Evolutionary conservation across 2,113 vertebrate species (phyloP).

Genomic region (Saccopteryx leptura): DNA sequence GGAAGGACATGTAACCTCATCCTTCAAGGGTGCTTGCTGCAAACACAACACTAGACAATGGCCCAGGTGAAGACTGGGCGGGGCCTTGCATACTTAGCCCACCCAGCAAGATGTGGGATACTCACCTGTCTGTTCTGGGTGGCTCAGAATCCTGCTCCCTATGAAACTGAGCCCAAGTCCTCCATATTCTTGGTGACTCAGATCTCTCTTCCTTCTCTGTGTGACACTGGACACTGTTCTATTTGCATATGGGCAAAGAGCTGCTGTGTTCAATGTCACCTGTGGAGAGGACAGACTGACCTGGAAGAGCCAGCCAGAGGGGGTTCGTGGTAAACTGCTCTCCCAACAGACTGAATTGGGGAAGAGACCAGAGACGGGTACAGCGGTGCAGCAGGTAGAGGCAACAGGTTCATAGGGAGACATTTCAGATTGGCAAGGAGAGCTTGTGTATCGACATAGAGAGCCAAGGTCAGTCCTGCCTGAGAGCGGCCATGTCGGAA

Average conservation of each 20-base stretch:
- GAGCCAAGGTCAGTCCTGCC: not conserved
- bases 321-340: not conserved
- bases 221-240: slow-evolving; percentile 49
- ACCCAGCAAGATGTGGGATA: not conserved
- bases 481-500: not conserved
- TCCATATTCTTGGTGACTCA: slow-evolving; percentile 37
- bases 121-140: not conserved
- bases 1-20: not conserved
- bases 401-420: not conserved
- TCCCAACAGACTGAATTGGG: not conserved
- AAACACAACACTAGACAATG: not conserved
- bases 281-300: slow-evolving; percentile 46
- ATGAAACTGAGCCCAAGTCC: slow-evolving; percentile 14
- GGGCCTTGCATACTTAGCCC: not conserved
- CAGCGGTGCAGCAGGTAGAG: not conserved
- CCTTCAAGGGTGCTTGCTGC: not conserved
- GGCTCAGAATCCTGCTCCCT: not conserved
- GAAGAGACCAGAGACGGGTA: not conserved
- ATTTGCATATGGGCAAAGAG: slow-evolving; percentile 80
- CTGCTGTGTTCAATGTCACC: not conserved
- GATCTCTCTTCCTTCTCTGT: not conserved
- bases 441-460: not conserved
- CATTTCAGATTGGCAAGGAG: not conserved
- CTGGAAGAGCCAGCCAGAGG: not conserved
- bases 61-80: not conserved